phyloP scores from a whole-genome alignment of 53 echinoderm and acorn worm species.

The Paracentrotus lividus region DNA sequence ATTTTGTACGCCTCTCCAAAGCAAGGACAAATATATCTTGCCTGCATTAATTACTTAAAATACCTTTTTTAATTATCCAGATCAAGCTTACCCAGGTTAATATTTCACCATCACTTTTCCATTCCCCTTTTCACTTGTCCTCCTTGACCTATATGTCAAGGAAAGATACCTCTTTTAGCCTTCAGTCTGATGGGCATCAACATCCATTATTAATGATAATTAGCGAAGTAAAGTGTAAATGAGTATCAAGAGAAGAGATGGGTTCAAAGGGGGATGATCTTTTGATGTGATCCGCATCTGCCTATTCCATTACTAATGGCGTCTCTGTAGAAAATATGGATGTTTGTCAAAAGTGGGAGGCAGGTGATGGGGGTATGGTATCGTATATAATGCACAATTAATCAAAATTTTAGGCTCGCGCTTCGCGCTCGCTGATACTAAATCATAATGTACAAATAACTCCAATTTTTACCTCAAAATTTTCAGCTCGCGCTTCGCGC shows the following conservation, averaged over 20 bases:
- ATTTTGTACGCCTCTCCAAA: background rate
- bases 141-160: constrained; percentile 8
- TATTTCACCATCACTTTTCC: background rate
- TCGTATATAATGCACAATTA: too few relatives aligned
- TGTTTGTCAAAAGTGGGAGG: too few relatives aligned
- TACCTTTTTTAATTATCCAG: background rate
- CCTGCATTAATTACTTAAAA: constrained; percentile 9
- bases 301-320: background rate
- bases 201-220: constrained; percentile 7
- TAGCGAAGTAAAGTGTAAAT: constrained; percentile 26
- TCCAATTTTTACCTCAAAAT: too few relatives aligned
- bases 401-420: too few relatives aligned
- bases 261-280: constrained; percentile 4
- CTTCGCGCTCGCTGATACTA: too few relatives aligned
- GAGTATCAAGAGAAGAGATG: background rate
- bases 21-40: background rate
- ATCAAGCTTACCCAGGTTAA: background rate
- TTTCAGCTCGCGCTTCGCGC: too few relatives aligned
- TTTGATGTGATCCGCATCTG: constrained; percentile 1
- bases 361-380: too few relatives aligned
- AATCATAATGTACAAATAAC: too few relatives aligned
- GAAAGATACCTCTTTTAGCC: background rate
- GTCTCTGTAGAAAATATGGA: background rate
- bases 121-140: background rate
- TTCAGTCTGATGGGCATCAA: background rate